Evolutionary conservation across 1,140 invertebrate genomes (phyloP), one percentile per base, ranked within the genome.

Genomic region (Lethocerus indicus): DNA sequence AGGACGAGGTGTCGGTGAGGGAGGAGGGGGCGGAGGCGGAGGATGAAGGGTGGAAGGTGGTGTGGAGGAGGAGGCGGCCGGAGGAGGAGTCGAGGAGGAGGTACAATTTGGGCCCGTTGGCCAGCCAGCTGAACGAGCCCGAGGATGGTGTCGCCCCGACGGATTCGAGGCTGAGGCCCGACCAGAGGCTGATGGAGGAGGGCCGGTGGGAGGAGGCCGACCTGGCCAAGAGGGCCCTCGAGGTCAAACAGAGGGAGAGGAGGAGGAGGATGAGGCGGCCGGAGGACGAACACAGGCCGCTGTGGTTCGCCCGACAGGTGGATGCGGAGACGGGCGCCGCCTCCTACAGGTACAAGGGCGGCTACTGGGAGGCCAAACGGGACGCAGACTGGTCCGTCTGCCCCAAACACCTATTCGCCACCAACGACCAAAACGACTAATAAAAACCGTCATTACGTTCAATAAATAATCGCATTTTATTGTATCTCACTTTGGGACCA

Each of bases 101-200:
- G 7, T 40, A 40, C 16, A 40, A 40, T 40, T 40, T 40, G 7
- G 21, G 16, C 16, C 21, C 37, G 16, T 72, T 98, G 57, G 91
- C 95, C n/a, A 83, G 89, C 62, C 89, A 98, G 68, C 68, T 99
- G 43, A 99, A 99, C 64, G 94, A 98, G 66, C 70, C 73, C 7
- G 94, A 98, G 68, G 78, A 84, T 2, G 82, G 77, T 35, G 78
- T 98, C 23, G 90, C 92, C 24, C 93, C 94, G 13, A 97, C 94
- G 0, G 95, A 99, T 72, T 84, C 83, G n/a, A 75, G 95, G 14
- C 64, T 74, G 18, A 74, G 94, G 50, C 92, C 93, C 29, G 94
- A 98, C 75, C 92, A 97, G 68, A 75, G 91, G 29, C 73, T 95
- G 35, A 98, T 99, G 94, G 95, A 99, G 67, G 75, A 92, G 47